These are phyloP conservation scores for Drosophila testacea DNA, from an alignment of 2,888 invertebrate species.

Conservation along the genomic window DNA sequence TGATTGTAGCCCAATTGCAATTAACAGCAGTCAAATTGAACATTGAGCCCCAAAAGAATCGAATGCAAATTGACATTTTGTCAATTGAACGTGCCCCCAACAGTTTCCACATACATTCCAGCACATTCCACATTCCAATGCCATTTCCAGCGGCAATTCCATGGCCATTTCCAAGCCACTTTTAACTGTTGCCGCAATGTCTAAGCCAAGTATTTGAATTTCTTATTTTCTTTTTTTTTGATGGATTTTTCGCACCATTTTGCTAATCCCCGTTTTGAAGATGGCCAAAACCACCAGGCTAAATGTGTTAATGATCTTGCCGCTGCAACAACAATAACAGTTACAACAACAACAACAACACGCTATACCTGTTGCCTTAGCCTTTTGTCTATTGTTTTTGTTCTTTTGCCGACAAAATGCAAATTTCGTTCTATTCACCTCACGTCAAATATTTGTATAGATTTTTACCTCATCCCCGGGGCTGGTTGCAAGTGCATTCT, in stretches of 20 bases:
- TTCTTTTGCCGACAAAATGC: conserved; percentile 77
- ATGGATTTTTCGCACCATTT: conserved; percentile 74
- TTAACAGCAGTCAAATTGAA: conserved; percentile 63
- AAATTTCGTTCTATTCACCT: conserved; percentile 72
- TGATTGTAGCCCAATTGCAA: conserved; percentile 41
- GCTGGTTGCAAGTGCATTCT: conserved; percentile 67
- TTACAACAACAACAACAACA: conserved; percentile 12
- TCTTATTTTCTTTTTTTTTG: conserved; percentile 33
- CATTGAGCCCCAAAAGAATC: conserved; percentile 45
- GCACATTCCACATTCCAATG: conserved; percentile 51
- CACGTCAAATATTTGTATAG: conserved; percentile 78
- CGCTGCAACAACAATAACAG: conserved; percentile 28
- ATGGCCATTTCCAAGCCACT: conserved; percentile 62
- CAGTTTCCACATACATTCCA: conserved; percentile 36
- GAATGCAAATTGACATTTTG: conserved; percentile 79
- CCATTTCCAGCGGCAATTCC: conserved; percentile 43
- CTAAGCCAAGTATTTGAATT: conserved; percentile 14
- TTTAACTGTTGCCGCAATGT: conserved; percentile 55
- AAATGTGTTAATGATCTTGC: conserved; percentile 71
- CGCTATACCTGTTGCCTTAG: conserved; percentile 62
- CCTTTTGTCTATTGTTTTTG: conserved; percentile 46
- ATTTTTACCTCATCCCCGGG: conserved; percentile 53
- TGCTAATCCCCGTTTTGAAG: conserved; percentile 42
- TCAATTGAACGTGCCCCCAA: conserved; percentile 67
- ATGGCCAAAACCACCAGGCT: conserved; percentile 35